Percentiles rank a stretch among this genome's conserved stretches.
phyloP scores from a whole-genome alignment of 2,797 vertebrate genomes.

The Bufotes viridis region DNA sequence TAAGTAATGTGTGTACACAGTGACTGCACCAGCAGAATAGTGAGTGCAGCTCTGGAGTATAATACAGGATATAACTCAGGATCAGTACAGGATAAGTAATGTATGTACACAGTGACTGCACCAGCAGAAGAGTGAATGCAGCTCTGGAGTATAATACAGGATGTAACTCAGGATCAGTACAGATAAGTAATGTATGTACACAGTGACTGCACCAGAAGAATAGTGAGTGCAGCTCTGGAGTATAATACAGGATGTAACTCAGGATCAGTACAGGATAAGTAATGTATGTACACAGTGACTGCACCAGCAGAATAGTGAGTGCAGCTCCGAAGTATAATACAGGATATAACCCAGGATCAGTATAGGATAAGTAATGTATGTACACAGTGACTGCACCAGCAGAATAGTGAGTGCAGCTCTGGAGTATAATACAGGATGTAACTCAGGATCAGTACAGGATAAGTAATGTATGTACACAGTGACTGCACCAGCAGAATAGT shows the following conservation, averaged over 20 bases:
- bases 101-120: too few species aligned
- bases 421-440: not conserved
- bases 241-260: not conserved
- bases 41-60: conserved; percentile 2
- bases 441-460: not conserved
- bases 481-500: not conserved
- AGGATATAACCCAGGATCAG: not conserved
- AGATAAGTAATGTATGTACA: not conserved
- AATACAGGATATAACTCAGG: not conserved
- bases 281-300: conserved; percentile 9
- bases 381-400: too few species aligned
- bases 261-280: not conserved
- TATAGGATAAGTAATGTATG: not conserved
- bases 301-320: not conserved
- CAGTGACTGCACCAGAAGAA: not conserved
- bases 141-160: too few species aligned
- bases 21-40: not conserved
- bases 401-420: not conserved
- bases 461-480: not conserved
- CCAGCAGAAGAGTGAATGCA: too few species aligned
- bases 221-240: conserved; percentile 2
- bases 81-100: not conserved
- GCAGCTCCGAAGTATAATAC: not conserved
- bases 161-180: not conserved
- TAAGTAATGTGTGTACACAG: not conserved